These are phyloP conservation scores for Unio pictorum DNA, from an alignment of 2,888 invertebrate species.

Conservation along the genomic window DNA sequence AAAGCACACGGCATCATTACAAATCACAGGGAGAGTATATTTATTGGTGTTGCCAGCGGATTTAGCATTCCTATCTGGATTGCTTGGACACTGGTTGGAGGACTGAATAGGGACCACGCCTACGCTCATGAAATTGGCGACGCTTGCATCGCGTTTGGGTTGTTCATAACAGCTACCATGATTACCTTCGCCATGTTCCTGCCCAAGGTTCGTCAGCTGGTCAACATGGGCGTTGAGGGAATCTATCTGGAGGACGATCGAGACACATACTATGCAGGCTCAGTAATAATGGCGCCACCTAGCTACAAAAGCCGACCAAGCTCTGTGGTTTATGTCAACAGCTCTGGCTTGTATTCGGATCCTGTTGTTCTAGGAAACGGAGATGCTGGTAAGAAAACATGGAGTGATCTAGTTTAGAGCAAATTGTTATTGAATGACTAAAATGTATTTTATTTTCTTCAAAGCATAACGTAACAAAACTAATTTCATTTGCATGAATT, in stretches of 20 bases:
- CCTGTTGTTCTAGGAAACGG: slow-evolving; percentile 44
- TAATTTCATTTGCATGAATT: no score
- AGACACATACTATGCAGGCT: slow-evolving; percentile 57
- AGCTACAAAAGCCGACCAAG: slow-evolving; percentile 63
- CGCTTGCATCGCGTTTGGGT: slow-evolving; percentile 89
- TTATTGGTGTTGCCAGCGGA: slow-evolving; percentile 90
- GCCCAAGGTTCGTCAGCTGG: slow-evolving; percentile 89
- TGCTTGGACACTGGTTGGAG: slow-evolving; percentile 78
- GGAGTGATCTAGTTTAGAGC: not conserved
- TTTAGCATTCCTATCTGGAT: slow-evolving; percentile 84
- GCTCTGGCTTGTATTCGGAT: slow-evolving; percentile 53
- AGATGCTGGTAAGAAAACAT: slow-evolving; percentile 51
- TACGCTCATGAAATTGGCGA: slow-evolving; percentile 65
- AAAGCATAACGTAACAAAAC: no score
- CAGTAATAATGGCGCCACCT: slow-evolving; percentile 61
- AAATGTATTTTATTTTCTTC: no score
- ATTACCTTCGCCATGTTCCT: slow-evolving; percentile 95
- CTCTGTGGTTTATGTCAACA: slow-evolving; percentile 61
- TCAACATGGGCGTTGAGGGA: slow-evolving; percentile 92
- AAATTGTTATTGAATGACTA: no score
- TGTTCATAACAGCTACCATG: slow-evolving; percentile 88
- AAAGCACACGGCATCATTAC: slow-evolving; percentile 86
- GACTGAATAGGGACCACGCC: slow-evolving; percentile 57
- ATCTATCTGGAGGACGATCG: slow-evolving; percentile 67
- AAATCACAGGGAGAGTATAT: slow-evolving; percentile 93